These are phyloP conservation scores for Plumapathes pennacea DNA, from an alignment of 92 coral and sea anemone genomes.

Conservation along the genomic window DNA sequence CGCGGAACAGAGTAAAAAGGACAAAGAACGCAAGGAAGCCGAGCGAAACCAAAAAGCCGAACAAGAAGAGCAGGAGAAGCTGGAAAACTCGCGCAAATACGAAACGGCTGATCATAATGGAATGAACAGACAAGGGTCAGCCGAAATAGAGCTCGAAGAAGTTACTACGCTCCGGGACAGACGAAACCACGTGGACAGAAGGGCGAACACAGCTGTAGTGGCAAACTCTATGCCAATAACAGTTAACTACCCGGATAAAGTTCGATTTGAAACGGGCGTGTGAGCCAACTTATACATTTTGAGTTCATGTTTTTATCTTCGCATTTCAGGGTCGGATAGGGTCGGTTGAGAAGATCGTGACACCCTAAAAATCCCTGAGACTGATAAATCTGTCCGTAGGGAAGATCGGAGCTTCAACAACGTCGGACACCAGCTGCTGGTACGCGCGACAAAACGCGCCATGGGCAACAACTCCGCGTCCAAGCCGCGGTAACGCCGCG, in stretches of 20 bases:
- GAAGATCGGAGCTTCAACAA: too few species aligned
- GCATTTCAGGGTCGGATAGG: too few species aligned
- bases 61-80: slow-evolving; percentile 60
- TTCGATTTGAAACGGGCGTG: slow-evolving; percentile 86
- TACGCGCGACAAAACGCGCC: too few species aligned
- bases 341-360: too few species aligned
- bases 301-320: too few species aligned
- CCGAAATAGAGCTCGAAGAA: slow-evolving; percentile 76
- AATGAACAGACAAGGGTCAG: slow-evolving; percentile 83
- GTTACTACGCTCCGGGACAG: slow-evolving; percentile 40
- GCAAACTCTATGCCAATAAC: slow-evolving; percentile 75
- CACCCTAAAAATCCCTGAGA: too few species aligned
- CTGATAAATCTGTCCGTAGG: too few species aligned
- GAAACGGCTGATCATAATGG: slow-evolving; percentile 86
- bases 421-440: too few species aligned
- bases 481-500: too few species aligned
- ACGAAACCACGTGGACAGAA: slow-evolving; percentile 14
- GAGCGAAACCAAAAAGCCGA: slow-evolving; percentile 63
- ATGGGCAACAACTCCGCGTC: too few species aligned
- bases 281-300: too few species aligned
- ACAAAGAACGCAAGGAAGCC: slow-evolving; percentile 87
- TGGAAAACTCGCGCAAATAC: slow-evolving; percentile 56
- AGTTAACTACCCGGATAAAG: slow-evolving; percentile 61
- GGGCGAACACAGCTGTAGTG: slow-evolving; percentile 82
- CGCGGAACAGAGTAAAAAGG: slow-evolving; percentile 94